Base-by-base conservation (phyloP, 30 jellyfish, hydroid and myxozoan species). In the Mastigias papua region DNA sequence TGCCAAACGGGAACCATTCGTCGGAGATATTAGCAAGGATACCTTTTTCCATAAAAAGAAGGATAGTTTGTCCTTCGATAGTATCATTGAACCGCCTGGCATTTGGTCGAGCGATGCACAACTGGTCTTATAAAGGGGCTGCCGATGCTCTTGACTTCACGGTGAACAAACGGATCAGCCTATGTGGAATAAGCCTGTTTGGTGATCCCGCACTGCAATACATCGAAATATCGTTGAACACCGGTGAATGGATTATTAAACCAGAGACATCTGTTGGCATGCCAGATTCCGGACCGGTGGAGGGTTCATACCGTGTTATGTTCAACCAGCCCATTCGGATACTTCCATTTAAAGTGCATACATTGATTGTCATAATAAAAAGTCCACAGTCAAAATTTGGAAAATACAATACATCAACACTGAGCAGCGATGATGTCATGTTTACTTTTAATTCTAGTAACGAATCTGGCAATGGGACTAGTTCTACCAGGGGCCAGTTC, bases 111-210 rank as follows among this genome's bases (percentile, higher is more conserved):
- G 62, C 62, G 61, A 83, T 83, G 92, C 92, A 72, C 48, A 83
- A 83, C 27, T 83, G 92, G 92, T 83, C 92, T 6, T 83, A 83
- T 73, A 83, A 83, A 60, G 92, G 92, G 1, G 92, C 92, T 20
- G 80, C 92, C 51, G 92, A 83, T 57, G 92, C 92, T 2, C 86
- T 83, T 34, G 92, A 83, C 32, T 83, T 83, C 66, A 69, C 92
- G 0, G 92, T 83, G 20, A 83, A 83, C 80, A 83, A 70, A 71
- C 77, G 92, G 10, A 83, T 83, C 1, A 83, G 86, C 34, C 17
- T 83, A 58, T 70, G 86, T 30, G 92, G 92, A 25, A 83, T 83
- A 32, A 83, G 92, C 33, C 73, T 83, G 26, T 83, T 83, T 61
- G 92, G 92, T n/a, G 92, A 83, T 22, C 92, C 92, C 63, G 92